A percentile compares a stretch with the other conserved stretches of the same genome.
These are phyloP conservation scores for Oophaga sylvatica DNA, from an alignment of 2,797 vertebrate genomes.

Conservation along the genomic window DNA sequence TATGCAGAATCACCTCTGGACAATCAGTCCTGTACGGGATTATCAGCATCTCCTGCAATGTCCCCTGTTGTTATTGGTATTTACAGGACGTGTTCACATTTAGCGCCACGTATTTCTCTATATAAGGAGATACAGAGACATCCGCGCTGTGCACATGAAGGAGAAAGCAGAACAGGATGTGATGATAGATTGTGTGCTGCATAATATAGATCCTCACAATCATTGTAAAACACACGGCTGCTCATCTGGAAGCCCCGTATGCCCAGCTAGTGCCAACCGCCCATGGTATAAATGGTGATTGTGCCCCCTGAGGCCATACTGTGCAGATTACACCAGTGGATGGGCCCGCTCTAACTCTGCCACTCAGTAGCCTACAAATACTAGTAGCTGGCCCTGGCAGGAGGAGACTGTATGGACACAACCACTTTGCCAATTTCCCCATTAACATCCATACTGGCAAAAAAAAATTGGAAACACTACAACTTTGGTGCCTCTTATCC, in stretches of 20 bases:
- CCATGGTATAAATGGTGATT: neutral
- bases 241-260: neutral
- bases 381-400: no score
- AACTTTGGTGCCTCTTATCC: no score
- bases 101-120: neutral
- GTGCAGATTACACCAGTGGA: no score
- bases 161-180: constrained; percentile 1
- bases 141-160: neutral
- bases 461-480: no score
- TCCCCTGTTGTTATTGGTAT: constrained; percentile 5
- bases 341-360: no score
- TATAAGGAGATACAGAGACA: constrained; percentile 2
- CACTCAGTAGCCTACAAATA: no score
- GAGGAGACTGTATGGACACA: no score
- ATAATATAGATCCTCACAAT: neutral
- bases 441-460: no score
- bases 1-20: neutral
- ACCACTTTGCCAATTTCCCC: no score
- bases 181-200: constrained; percentile 13
- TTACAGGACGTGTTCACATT: neutral
- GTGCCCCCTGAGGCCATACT: no score
- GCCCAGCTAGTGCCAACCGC: neutral
- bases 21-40: neutral
- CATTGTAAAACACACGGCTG: neutral
- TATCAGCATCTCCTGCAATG: neutral